Conservation (phyloP, 2,797 vertebrate species). For the Sebastolobus alascanus region DNA sequence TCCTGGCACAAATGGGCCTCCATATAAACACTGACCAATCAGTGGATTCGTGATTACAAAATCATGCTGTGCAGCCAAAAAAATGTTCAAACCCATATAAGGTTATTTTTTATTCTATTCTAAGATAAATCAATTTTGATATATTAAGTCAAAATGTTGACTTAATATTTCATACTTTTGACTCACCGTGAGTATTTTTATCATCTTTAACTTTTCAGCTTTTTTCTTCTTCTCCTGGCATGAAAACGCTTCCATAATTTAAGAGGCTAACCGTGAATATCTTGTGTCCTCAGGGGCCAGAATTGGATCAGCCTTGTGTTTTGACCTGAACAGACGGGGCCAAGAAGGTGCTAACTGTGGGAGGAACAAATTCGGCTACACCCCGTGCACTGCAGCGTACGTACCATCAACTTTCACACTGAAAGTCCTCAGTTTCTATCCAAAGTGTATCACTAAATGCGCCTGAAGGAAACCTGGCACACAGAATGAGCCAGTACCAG, state of each 20-base stretch:
- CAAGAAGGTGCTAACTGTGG: conserved; percentile 80
- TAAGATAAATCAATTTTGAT: too few species aligned
- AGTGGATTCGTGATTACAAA: neutral
- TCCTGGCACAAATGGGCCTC: too few species aligned
- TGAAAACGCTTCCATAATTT: neutral
- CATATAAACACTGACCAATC: neutral
- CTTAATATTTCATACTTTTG: neutral
- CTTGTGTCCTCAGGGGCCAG: conserved; percentile 76
- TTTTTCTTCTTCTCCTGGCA: neutral
- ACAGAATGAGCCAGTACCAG: neutral
- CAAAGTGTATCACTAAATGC: neutral
- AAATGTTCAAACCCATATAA: too few species aligned
- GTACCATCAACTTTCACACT: conserved; percentile 25
- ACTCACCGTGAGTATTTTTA: neutral
- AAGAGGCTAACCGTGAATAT: neutral
- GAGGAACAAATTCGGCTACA: conserved; percentile 68
- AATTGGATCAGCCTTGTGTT: conserved; percentile 83
- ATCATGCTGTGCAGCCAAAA: neutral
- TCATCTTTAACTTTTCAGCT: neutral
- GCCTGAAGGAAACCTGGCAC: neutral
- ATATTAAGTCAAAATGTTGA: neutral
- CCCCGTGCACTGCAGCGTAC: conserved; percentile 79
- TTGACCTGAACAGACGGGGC: conserved; percentile 79
- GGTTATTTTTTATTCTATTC: too few species aligned
- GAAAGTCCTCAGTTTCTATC: neutral